Percentiles rank a stretch among this genome's conserved stretches.
These are phyloP conservation scores for Rhincodon typus DNA, from an alignment of 2,797 vertebrate species.

Conservation along the genomic window DNA sequence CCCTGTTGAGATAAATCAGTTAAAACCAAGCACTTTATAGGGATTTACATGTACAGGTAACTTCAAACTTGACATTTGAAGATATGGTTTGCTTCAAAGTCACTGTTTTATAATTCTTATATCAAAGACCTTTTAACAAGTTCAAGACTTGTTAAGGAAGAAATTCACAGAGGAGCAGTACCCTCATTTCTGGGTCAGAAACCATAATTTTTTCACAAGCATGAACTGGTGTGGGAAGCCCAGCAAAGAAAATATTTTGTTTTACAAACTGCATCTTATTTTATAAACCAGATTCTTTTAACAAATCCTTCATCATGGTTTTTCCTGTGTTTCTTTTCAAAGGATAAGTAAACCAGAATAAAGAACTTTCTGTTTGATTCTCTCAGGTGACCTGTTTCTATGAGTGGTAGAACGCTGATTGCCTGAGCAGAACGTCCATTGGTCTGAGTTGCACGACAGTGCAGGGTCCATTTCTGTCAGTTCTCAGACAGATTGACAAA, in stretches of 20 bases:
- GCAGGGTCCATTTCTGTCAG: background rate
- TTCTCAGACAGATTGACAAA: slow-evolving; percentile 7
- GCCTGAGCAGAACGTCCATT: background rate
- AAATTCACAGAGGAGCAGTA: slow-evolving; percentile 12
- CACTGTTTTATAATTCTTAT: slow-evolving; percentile 3
- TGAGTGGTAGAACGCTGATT: background rate
- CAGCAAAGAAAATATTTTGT: slow-evolving; percentile 31
- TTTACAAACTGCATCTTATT: slow-evolving; percentile 21
- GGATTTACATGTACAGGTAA: slow-evolving; percentile 25
- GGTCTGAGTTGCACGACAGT: background rate
- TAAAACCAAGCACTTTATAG: background rate
- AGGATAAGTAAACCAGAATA: background rate
- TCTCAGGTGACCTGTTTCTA: background rate
- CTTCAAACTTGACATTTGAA: background rate
- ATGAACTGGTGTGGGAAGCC: background rate
- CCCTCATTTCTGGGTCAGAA: slow-evolving; percentile 28
- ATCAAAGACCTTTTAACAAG: slow-evolving; percentile 7
- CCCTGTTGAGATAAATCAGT: slow-evolving; percentile 12
- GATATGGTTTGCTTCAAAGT: slow-evolving; percentile 24
- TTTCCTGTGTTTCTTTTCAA: slow-evolving; percentile 30
- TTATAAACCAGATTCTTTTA: background rate
- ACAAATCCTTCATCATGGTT: slow-evolving; percentile 8
- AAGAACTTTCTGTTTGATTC: slow-evolving; percentile 17
- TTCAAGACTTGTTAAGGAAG: slow-evolving; percentile 17
- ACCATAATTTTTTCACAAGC: background rate